Conservation (phyloP, 2,888 invertebrate species). For the Acronicta alni region DNA sequence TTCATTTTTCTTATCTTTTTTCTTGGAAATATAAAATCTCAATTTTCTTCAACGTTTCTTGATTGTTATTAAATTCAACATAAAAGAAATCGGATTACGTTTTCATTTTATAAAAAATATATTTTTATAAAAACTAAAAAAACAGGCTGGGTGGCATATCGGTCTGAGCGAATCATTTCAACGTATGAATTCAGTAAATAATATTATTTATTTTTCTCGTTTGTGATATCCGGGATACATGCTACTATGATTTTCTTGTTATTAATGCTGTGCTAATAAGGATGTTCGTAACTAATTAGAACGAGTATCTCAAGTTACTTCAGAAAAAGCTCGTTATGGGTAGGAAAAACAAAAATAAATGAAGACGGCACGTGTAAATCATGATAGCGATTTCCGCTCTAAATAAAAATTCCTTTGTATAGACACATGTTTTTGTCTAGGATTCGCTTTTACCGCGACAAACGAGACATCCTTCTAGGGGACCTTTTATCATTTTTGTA, state of each 20-base stretch:
- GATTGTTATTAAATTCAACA: slow-evolving; percentile 63
- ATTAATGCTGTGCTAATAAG: slow-evolving; percentile 12
- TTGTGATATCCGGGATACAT: slow-evolving; percentile 63
- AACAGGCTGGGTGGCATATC: slow-evolving; percentile 27
- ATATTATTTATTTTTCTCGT: slow-evolving; percentile 48
- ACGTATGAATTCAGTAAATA: slow-evolving; percentile 46
- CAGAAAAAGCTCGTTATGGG: neutral
- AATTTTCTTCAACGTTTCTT: slow-evolving; percentile 61
- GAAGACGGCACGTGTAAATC: neutral
- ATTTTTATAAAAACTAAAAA: slow-evolving; percentile 54
- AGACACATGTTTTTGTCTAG: slow-evolving; percentile 19
- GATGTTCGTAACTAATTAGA: slow-evolving; percentile 2
- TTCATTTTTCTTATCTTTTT: slow-evolving; percentile 64
- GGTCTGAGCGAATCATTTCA: slow-evolving; percentile 11
- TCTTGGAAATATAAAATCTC: slow-evolving; percentile 67
- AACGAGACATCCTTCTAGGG: slow-evolving; percentile 37
- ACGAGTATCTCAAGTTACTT: neutral
- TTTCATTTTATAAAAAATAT: slow-evolving; percentile 48
- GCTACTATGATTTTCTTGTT: slow-evolving; percentile 50
- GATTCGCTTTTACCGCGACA: slow-evolving; percentile 27
- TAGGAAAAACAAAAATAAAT: neutral
- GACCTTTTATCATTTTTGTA: slow-evolving; percentile 56
- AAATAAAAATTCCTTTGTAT: slow-evolving; percentile 12
- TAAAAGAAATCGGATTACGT: slow-evolving; percentile 60
- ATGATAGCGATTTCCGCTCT: neutral